These are phyloP conservation scores for Alloscopus bannaensis DNA, from an alignment of 2,888 invertebrate genomes.

Conservation along the genomic window DNA sequence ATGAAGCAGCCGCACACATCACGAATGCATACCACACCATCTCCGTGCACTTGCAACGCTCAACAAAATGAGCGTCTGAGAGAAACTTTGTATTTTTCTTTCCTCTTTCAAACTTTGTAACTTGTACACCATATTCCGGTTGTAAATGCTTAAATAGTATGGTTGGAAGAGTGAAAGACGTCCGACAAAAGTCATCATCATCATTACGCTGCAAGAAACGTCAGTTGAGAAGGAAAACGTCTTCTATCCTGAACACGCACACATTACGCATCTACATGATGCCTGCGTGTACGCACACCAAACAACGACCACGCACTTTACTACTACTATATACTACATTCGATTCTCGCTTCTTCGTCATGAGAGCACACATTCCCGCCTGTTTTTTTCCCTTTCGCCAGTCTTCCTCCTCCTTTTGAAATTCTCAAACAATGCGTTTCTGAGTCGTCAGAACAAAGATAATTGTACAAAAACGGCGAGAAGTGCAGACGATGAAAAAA, in stretches of 20 bases:
- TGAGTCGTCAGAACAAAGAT: no score
- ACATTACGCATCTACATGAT: not conserved
- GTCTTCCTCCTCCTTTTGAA: not conserved
- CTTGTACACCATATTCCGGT: no score
- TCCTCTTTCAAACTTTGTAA: not conserved
- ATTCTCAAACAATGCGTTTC: no score
- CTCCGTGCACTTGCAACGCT: not conserved
- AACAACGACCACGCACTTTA: not conserved
- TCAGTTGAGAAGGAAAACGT: no score
- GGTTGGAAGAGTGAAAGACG: no score
- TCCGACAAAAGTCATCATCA: no score
- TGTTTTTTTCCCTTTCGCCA: slow-evolving; percentile 8
- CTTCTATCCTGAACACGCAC: slow-evolving; percentile 1
- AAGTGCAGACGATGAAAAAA: no score
- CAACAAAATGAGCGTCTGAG: slow-evolving; percentile 9
- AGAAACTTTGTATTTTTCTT: not conserved
- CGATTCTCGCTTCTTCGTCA: not conserved
- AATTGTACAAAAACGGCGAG: no score
- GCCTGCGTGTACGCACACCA: slow-evolving; percentile 1
- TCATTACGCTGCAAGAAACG: not conserved
- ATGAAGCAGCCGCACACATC: no score
- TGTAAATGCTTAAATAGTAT: no score
- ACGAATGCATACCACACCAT: no score
- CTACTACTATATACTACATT: slow-evolving; percentile 2
- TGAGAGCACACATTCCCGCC: slow-evolving; percentile 10